Percentiles rank a stretch among this genome's conserved stretches.
Conservation (phyloP, 2,113 vertebrate species). For the Myodes glareolus region DNA sequence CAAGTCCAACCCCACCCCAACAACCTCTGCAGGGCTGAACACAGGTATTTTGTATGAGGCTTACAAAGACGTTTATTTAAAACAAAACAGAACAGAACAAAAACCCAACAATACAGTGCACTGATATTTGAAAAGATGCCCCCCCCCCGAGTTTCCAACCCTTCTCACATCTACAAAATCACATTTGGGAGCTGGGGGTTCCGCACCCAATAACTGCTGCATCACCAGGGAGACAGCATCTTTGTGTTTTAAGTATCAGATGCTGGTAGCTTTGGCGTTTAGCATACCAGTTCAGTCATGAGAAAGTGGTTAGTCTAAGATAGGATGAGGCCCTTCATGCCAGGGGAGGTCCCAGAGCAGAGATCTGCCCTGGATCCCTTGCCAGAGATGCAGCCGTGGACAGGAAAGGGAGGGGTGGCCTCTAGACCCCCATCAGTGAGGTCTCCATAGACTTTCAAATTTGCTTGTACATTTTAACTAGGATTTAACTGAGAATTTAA, state of each 20-base stretch:
- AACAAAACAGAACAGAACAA: background rate
- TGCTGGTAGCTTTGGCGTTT: background rate
- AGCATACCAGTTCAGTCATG: background rate
- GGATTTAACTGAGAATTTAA: background rate
- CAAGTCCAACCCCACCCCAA: fast-evolving
- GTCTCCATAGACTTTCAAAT: background rate
- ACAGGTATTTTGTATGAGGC: background rate
- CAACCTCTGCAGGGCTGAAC: background rate
- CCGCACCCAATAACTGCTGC: background rate
- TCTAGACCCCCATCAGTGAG: no score
- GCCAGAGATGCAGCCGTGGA: background rate
- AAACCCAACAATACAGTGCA: background rate
- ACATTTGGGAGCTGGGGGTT: background rate
- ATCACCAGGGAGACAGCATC: background rate
- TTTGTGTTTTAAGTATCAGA: background rate
- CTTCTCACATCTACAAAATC: background rate
- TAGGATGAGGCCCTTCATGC: background rate
- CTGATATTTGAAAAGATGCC: background rate
- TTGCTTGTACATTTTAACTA: background rate
- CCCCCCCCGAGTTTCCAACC: background rate
- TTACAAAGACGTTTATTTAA: background rate
- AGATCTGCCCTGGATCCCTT: background rate
- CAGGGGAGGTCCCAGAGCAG: background rate
- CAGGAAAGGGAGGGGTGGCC: background rate
- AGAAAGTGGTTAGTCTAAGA: background rate